phyloP scores from a whole-genome alignment of 2,113 vertebrate genomes.

The Tyto alba region DNA sequence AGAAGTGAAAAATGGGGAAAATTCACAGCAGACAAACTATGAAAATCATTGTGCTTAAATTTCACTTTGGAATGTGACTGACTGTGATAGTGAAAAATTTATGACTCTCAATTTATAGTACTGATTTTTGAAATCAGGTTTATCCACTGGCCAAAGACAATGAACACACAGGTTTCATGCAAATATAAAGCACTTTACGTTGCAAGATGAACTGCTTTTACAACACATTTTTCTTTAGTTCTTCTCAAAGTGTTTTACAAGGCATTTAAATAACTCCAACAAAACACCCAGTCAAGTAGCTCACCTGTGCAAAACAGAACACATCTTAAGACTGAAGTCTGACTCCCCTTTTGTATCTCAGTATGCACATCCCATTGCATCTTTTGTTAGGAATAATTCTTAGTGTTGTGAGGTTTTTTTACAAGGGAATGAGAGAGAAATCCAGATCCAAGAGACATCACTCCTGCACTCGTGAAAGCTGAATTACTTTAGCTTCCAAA shows the following conservation, averaged over 20 bases:
- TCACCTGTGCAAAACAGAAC: slow-evolving; percentile 21
- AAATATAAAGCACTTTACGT: slow-evolving; percentile 35
- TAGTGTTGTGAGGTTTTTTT: background rate
- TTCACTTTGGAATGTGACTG: background rate
- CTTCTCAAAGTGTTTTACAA: slow-evolving; percentile 55
- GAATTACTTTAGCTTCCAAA: background rate
- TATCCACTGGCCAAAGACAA: background rate
- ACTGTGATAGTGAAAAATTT: background rate
- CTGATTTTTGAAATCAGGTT: background rate
- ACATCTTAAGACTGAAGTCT: background rate
- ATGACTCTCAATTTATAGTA: background rate
- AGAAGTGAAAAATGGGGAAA: background rate
- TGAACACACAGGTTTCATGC: slow-evolving; percentile 26
- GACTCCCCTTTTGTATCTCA: background rate
- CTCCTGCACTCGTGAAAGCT: background rate
- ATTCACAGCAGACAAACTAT: background rate
- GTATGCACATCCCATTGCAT: background rate
- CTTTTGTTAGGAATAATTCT: background rate
- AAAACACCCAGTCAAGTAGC: slow-evolving; percentile 7
- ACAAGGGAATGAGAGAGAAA: background rate
- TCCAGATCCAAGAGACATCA: background rate
- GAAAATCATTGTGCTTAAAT: background rate
- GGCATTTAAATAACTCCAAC: background rate
- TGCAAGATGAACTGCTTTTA: slow-evolving; percentile 45
- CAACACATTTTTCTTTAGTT: slow-evolving; percentile 31